Base-by-base conservation (phyloP, 2,797 vertebrate species). In the Sebastes kiyomatsui region DNA sequence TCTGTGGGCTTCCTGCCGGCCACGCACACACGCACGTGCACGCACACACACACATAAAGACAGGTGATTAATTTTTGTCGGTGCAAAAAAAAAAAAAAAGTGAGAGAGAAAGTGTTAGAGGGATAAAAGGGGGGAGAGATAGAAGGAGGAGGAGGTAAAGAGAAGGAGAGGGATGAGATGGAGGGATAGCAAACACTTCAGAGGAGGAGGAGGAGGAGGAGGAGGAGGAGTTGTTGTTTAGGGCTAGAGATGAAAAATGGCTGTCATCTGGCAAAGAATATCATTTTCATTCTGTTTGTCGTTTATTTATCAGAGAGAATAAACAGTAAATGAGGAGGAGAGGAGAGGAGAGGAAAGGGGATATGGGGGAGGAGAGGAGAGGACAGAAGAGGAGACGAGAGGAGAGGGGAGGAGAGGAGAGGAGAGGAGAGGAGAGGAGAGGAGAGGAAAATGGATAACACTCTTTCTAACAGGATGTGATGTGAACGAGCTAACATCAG, bases 11-110 rank as follows among this genome's bases (percentile, higher is more conserved):
- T 92, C 90, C 91, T 88, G 86, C 86, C 80, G 88, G 90, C 88
- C 88, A 92, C 89, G 60, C 89, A 91, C 87, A 91, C 89, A 88
- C 89, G 79, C 86, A 88, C 33, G 33, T 12, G 87, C 88, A 87
- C 87, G 81, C 84, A 38, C 88, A 91, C 87, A 67, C 87, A 90
- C 84, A 84, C 84, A 84, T 3, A 66, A 55, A 87, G 82, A 85
- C 84, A 90, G 88, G 89, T 91, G 92, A 95, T 95, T 94, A 93
- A 95, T 95, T 95, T 88, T 84, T 83, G 72, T 66, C 72, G 12
- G 82, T 89, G 86, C 69, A 86, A 87, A 87, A 87, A 84, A 66
- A 46, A n/a, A n/a, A n/a, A 6, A 16, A 0, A 4, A 78, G 88
- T 35, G 42, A 18, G 16, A 85, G 89, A 85, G 85, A 92, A 92